phyloP scores from a whole-genome alignment of 2,888 invertebrate species.

The Apeira syringaria region DNA sequence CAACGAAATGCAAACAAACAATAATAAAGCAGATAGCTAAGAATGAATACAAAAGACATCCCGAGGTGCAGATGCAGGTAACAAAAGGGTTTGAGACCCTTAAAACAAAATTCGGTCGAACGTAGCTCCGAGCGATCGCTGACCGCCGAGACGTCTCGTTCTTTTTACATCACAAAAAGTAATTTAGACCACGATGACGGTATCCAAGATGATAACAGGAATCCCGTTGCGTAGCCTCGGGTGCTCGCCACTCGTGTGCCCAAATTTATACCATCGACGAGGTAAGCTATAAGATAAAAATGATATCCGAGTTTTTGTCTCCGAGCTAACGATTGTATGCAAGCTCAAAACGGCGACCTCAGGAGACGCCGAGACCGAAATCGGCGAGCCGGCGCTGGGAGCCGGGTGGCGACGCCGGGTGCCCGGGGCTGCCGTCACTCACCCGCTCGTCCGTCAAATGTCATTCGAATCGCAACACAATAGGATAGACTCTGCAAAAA shows the following conservation, averaged over 20 bases:
- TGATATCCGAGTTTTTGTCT: conserved; percentile 50
- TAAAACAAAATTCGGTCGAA: conserved; percentile 62
- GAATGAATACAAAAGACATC: conserved; percentile 46
- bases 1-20: conserved; percentile 35
- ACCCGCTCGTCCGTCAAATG: conserved; percentile 71
- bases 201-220: conserved; percentile 77
- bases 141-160: conserved; percentile 45
- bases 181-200: conserved; percentile 73
- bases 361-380: conserved; percentile 28
- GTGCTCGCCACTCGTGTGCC: conserved; percentile 42
- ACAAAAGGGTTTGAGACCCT: conserved; percentile 62
- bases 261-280: conserved; percentile 43
- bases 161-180: conserved; percentile 70
- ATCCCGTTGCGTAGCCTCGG: conserved; percentile 77
- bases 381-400: not conserved
- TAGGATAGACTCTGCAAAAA: conserved; percentile 78
- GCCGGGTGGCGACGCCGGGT: conserved; percentile 4
- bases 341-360: conserved; percentile 43
- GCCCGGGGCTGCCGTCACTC: conserved; percentile 45
- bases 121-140: conserved; percentile 66
- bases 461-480: conserved; percentile 72
- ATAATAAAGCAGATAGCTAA: conserved; percentile 37
- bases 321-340: conserved; percentile 38
- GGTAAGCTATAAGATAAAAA: conserved; percentile 39
- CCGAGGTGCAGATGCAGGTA: conserved; percentile 65